phyloP scores from a whole-genome alignment of 2,888 invertebrate species.

The Drosophila imparisetae region DNA sequence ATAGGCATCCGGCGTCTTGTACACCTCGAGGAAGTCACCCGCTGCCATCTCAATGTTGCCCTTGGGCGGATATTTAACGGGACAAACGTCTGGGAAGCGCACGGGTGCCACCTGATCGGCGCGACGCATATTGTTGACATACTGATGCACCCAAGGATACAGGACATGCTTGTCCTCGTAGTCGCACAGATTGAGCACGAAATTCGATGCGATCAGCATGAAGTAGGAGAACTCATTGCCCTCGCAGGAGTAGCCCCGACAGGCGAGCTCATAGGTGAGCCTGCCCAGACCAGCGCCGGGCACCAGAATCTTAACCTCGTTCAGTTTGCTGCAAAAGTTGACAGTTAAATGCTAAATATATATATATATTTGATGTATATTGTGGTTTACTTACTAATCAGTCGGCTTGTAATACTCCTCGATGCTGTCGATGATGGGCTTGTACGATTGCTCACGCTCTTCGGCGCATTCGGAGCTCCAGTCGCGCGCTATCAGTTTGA shows the following conservation, averaged over 20 bases:
- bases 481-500: constrained; percentile 98
- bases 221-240: constrained; percentile 99
- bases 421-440: constrained; percentile 94
- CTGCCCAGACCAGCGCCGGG: constrained; percentile 99
- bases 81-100: constrained; percentile 95
- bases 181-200: constrained; percentile 92
- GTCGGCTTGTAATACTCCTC: constrained; percentile 89
- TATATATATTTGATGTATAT: neutral
- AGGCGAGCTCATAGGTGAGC: constrained; percentile 96
- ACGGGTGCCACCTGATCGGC: constrained; percentile 92
- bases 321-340: constrained; percentile 71
- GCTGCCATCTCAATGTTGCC: constrained; percentile 96
- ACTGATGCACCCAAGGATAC: constrained; percentile 98
- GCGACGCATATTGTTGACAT: constrained; percentile 93
- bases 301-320: constrained; percentile 90
- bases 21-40: constrained; percentile 95
- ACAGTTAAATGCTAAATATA: neutral
- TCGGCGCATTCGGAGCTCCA: constrained; percentile 94
- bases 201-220: constrained; percentile 98
- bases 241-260: constrained; percentile 95
- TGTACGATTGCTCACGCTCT: constrained; percentile 94
- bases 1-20: constrained; percentile 85
- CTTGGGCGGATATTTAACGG: constrained; percentile 87
- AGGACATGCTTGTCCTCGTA: constrained; percentile 91
- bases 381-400: constrained; percentile 85